Conservation (phyloP, 2,113 vertebrate genomes). For the Scophthalmus maximus region DNA sequence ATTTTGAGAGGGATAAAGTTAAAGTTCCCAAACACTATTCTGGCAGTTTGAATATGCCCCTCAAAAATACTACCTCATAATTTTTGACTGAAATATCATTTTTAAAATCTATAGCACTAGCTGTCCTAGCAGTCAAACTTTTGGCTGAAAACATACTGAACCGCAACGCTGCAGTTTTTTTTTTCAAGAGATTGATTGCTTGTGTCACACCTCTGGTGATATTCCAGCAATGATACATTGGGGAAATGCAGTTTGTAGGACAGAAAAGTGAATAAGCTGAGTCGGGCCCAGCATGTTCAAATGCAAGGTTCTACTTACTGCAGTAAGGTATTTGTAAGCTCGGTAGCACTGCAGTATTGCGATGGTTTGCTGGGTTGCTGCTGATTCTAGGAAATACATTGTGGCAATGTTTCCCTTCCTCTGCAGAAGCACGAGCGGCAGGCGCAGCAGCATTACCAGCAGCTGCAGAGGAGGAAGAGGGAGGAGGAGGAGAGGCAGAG, state of each 20-base stretch:
- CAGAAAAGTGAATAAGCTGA: neutral
- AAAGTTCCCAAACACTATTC: neutral
- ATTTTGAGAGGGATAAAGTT: too few species aligned
- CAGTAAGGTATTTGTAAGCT: conserved; percentile 27
- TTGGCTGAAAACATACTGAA: conserved; percentile 1
- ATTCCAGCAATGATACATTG: neutral
- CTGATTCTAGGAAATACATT: conserved; percentile 46
- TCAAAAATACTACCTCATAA: neutral
- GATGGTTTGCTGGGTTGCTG: conserved; percentile 35
- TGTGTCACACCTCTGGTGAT: neutral
- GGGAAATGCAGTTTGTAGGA: conserved; percentile 15
- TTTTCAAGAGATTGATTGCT: neutral
- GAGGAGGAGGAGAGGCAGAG: conserved; percentile 96
- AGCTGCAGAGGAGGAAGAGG: conserved; percentile 93
- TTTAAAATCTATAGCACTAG: neutral
- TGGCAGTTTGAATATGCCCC: neutral
- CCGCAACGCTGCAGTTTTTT: conserved; percentile 18
- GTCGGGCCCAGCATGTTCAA: neutral
- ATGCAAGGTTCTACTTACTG: conserved; percentile 18
- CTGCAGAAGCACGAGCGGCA: conserved; percentile 95
- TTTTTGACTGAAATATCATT: conserved; percentile 8
- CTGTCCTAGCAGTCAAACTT: neutral
- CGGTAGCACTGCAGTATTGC: conserved; percentile 33
- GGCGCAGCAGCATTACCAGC: conserved; percentile 96
- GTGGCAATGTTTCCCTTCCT: conserved; percentile 47